A percentile compares a stretch with the other conserved stretches of the same genome.
These are phyloP conservation scores for Escarpia spicata DNA, from an alignment of 2,888 invertebrate genomes.

Conservation along the genomic window DNA sequence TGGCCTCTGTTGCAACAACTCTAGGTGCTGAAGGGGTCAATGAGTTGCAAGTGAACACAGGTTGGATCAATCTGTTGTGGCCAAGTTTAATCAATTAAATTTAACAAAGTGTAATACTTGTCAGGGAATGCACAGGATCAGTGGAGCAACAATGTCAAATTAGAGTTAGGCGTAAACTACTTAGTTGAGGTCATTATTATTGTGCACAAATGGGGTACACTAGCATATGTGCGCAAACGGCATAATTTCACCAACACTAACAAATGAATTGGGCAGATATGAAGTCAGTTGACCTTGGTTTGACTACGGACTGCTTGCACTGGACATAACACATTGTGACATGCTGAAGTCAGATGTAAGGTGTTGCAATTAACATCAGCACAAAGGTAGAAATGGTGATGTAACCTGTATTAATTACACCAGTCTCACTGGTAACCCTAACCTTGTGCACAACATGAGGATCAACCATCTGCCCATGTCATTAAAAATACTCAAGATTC, in stretches of 20 bases:
- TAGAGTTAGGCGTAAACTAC: background rate
- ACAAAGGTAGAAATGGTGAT: background rate
- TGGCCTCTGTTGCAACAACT: background rate
- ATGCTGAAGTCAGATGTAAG: background rate
- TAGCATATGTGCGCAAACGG: background rate
- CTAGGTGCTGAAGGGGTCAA: background rate
- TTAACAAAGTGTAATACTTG: background rate
- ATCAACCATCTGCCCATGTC: background rate
- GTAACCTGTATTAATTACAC: background rate
- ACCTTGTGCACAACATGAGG: too few species aligned
- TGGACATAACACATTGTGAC: too few species aligned
- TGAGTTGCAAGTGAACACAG: background rate
- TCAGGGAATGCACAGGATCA: background rate
- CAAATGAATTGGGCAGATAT: too few species aligned
- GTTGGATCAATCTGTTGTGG: background rate
- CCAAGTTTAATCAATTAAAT: background rate
- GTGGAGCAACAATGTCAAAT: background rate
- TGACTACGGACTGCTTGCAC: too few species aligned
- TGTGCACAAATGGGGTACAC: background rate
- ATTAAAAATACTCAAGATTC: background rate
- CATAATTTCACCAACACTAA: background rate
- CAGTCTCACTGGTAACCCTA: background rate
- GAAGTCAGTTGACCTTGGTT: too few species aligned
- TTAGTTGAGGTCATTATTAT: background rate
- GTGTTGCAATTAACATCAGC: background rate